These are phyloP conservation scores for Colius striatus DNA, from an alignment of 2,113 vertebrate species.

Conservation along the genomic window DNA sequence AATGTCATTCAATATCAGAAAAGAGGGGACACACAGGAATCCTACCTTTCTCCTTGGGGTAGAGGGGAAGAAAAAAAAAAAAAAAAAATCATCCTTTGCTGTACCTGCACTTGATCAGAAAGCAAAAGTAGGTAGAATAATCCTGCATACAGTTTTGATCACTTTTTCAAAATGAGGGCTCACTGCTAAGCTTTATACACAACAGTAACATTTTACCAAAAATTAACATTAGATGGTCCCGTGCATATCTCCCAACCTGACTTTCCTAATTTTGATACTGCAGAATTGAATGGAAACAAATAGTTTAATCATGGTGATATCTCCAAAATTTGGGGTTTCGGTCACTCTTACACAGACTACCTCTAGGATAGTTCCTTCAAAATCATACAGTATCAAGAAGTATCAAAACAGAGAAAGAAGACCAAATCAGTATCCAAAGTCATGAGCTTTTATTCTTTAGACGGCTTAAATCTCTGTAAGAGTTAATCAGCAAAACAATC, in stretches of 20 bases:
- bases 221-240: not conserved
- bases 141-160: not conserved
- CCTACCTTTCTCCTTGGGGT: not conserved
- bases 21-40: not conserved
- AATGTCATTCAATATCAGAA: not conserved
- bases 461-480: not conserved
- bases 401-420: not conserved
- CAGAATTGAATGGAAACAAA: not conserved
- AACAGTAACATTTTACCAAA: not conserved
- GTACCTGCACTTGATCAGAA: not conserved
- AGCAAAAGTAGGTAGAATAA: not conserved
- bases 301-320: not conserved
- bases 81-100: not conserved
- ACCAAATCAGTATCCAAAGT: not conserved
- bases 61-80: no score
- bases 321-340: not conserved
- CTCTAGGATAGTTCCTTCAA: not conserved
- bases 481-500: not conserved
- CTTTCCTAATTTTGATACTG: not conserved
- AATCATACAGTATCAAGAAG: not conserved
- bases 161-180: not conserved
- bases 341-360: not conserved
- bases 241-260: not conserved
- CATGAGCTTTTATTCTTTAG: not conserved
- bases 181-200: not conserved